Base-by-base conservation (phyloP, 23 tunicate genomes). In the Clavelina lepadiformis region DNA sequence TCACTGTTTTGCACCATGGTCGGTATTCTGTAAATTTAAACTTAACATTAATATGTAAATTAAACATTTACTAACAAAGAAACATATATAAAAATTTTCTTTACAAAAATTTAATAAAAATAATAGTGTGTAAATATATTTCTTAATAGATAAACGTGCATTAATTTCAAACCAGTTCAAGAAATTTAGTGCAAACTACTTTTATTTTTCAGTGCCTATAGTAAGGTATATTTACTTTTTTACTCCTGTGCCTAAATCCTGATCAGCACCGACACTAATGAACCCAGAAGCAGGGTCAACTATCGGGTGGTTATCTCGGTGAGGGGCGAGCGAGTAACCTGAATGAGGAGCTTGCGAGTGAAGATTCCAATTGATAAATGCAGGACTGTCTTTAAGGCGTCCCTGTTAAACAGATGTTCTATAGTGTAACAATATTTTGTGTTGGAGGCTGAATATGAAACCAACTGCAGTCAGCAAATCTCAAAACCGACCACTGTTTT, bases 271-370 rank as follows among this genome's bases (percentile, higher is more conserved):
- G 31, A 88, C 81, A 36, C 96, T 74, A 46, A 88, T 54, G 57
- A 80, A 80, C 32, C 96, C 96, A 0, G 96, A 88, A 0, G 96
- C 78, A 6, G 96, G 88, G 64, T 88, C 96, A 57, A 88, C 56
- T 31, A 80, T 74, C 2, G 87, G 88, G 46, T 88, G 88, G 56
- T 80, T 80, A 61, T 88, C 96, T 1, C 96, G 74, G 54, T 88
- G 96, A 0, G 96, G 96, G 13, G 96, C 88, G 30, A 88, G 68
- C 13, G 96, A 74, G 56, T 80, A 88, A 29, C 96, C 96, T 28
- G 35, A 50, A 34, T 88, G 96, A 15, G 96, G 96, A 2, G 96
- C 88, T 63, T 65, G 71, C 23, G 96, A 65, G 49, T 88, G 82
- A 31, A 63, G 56, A 47, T 88, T 88, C 87, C 87, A 88, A 74